A percentile compares a stretch with the other conserved stretches of the same genome.
phyloP scores from a whole-genome alignment of 2,113 vertebrate species.

The Agapornis roseicollis region DNA sequence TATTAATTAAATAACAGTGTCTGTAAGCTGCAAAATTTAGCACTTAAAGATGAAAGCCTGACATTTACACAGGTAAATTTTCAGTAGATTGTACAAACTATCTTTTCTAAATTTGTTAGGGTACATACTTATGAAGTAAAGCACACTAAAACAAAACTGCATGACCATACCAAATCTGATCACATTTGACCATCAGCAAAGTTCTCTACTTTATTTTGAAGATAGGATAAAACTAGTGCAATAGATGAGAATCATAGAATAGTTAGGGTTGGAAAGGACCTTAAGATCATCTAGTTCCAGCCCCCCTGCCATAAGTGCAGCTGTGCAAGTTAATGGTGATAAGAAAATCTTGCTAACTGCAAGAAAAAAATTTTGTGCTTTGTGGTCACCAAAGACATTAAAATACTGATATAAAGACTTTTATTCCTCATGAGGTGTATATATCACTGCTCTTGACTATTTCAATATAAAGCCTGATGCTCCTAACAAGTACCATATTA shows the following conservation, averaged over 20 bases:
- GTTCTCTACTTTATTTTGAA: neutral
- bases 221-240: neutral
- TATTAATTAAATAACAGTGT: constrained; percentile 47
- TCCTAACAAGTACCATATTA: neutral
- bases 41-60: neutral
- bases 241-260: too few species aligned
- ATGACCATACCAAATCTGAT: neutral
- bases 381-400: neutral
- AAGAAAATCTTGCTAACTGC: neutral
- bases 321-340: neutral
- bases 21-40: constrained; percentile 1
- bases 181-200: neutral
- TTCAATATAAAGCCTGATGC: neutral
- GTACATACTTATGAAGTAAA: neutral
- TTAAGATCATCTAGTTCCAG: too few species aligned
- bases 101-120: neutral
- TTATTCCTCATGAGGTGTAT: neutral
- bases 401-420: neutral
- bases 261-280: too few species aligned
- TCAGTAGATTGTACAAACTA: neutral
- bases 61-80: constrained; percentile 46
- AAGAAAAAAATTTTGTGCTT: neutral
- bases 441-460: neutral
- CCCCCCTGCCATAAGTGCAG: too few species aligned
- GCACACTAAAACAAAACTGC: neutral